A percentile compares a stretch with the other conserved stretches of the same genome.
Evolutionary conservation across 2,888 invertebrate species (phyloP).

Genomic region (Cryptosula pallasiana): DNA sequence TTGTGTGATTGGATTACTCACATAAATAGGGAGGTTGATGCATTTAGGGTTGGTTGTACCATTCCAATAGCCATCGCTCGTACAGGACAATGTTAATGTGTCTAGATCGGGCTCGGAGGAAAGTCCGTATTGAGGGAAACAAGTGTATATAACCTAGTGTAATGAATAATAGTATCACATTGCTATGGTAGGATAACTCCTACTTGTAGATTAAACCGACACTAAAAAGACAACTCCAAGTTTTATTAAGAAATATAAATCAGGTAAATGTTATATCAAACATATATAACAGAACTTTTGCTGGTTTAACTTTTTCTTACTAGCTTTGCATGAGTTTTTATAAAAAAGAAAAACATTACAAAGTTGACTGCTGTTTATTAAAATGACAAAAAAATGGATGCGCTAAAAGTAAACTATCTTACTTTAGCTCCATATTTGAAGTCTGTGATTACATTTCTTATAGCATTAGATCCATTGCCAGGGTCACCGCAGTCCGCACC

Average conservation of each 20-base stretch:
- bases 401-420: too few species aligned
- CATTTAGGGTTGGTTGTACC: background rate
- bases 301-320: background rate
- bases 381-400: too few species aligned
- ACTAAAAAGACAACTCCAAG: too few species aligned
- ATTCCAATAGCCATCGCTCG: background rate
- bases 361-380: too few species aligned
- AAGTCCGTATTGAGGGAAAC: background rate
- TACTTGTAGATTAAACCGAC: too few species aligned
- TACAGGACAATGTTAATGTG: background rate
- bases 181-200: background rate
- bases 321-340: background rate
- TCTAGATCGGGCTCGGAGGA: background rate
- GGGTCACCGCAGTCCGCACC: background rate
- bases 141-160: background rate
- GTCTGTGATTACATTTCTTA: background rate
- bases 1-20: background rate
- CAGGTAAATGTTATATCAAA: too few species aligned
- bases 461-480: background rate
- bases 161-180: background rate
- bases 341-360: background rate
- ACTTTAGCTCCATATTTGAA: background rate
- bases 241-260: too few species aligned
- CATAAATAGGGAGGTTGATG: background rate
- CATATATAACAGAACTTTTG: too few species aligned